Evolutionary conservation across 2,888 invertebrate genomes (phyloP).

Genomic region (Salticus scenicus): DNA sequence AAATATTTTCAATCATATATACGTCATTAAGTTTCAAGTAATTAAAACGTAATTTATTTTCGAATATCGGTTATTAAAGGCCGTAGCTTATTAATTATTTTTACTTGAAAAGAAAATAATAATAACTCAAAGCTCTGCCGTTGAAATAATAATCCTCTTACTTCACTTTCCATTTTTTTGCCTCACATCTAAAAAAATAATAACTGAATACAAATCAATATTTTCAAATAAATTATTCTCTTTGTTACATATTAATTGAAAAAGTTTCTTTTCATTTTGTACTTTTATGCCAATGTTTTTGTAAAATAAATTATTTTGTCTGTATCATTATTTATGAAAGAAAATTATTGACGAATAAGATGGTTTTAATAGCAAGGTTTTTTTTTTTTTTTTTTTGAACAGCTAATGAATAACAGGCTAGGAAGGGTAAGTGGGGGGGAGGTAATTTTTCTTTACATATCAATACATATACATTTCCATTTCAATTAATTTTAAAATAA

Average conservation of each 20-base stretch:
- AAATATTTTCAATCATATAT: no score
- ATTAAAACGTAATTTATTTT: constrained; percentile 10
- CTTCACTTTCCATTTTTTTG: neutral
- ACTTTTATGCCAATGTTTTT: constrained; percentile 1
- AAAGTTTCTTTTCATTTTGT: neutral
- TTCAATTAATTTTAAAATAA: constrained; percentile 9
- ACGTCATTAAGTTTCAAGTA: no score
- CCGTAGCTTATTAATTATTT: neutral
- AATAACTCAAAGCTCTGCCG: neutral
- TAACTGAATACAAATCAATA: neutral
- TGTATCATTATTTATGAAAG: neutral
- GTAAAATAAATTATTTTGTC: neutral
- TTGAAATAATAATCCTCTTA: neutral
- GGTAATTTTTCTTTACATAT: neutral
- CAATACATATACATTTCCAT: neutral
- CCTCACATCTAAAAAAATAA: neutral
- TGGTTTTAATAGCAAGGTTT: neutral
- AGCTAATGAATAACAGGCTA: constrained; percentile 13
- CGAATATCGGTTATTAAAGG: neutral
- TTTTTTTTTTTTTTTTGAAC: no score
- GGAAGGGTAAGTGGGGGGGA: neutral
- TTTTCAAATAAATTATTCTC: constrained; percentile 9
- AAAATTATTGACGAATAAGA: neutral
- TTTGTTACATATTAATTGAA: constrained; percentile 7
- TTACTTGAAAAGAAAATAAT: neutral